Evolutionary conservation across 2,888 invertebrate species (phyloP), one percentile per base, ranked within the genome.

Genomic region (Clistopyga incitator): DNA sequence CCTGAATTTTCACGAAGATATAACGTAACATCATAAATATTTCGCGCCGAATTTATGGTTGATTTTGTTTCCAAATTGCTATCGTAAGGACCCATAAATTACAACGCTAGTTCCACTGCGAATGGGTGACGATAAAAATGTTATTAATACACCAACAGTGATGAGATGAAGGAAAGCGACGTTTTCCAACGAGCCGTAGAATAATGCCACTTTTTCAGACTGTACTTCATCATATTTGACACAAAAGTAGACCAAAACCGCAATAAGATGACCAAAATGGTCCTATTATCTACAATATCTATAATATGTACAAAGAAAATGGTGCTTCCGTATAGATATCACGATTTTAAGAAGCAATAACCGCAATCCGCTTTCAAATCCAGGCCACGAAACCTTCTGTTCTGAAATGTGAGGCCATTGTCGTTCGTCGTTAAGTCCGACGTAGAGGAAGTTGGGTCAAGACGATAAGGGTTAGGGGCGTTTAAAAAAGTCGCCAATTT

Each of bases 201-300:
- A 56, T 56, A 4, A 15, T 56, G 25, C 25, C 25, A 3, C 29
- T 56, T 56, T 56, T 25, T 23, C n/a, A 11, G 25, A 25, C 25
- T 13, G 13, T 1, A 23, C 10, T 54, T 52, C 8, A 18, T 6
- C 54, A 2, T 2, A 20, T 52, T 3, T 52, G 52, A 52, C 10
- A 11, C 25, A 56, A 25, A 56, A 56, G 56, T 56, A 23, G 56
- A 56, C 13, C 56, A 25, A 23, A 56, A 56, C 56, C 25, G 56
- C 56, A 25, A 25, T 56, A 56, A 56, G 15, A 56, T 56, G 23
- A 3, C 23, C 25, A 11, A 6, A 50, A 50, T 6, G 50, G n/a
- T 6, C 18, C 8, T n/a, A 6, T n/a, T 6, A 8, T 18, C 38
- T 38, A 10, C 10, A 50, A 56, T 15, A 25, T 56, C 52, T 20